Conservation (phyloP, 2,797 vertebrate genomes). For the Scolopax rusticola region DNA sequence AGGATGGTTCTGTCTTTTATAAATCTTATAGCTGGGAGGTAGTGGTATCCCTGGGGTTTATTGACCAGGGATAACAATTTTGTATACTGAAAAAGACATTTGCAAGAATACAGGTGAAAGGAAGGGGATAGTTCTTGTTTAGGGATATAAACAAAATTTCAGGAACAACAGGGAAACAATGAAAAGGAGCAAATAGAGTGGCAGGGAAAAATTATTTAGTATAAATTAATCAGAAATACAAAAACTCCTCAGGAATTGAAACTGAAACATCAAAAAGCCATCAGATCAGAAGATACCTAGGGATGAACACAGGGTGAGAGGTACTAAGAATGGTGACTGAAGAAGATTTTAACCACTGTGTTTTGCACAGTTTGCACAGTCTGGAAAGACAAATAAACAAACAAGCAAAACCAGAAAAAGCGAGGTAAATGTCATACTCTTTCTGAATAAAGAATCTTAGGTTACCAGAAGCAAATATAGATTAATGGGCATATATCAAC, state of each 20-base stretch:
- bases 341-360: not conserved
- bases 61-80: not conserved
- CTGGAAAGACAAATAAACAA: not conserved
- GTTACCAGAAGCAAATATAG: not conserved
- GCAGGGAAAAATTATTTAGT: not conserved
- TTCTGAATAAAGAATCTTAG: not conserved
- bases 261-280: not conserved
- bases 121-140: not conserved
- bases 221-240: not conserved
- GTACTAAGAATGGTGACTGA: not conserved
- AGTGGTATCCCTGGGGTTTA: not conserved
- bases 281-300: not conserved
- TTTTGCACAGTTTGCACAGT: not conserved
- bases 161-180: not conserved
- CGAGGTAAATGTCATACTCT: accelerated
- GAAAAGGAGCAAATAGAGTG: not conserved
- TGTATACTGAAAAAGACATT: not conserved
- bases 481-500: not conserved
- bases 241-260: not conserved
- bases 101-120: not conserved
- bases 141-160: not conserved
- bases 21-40: not conserved
- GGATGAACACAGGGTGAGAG: not conserved
- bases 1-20: not conserved
- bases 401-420: not conserved